Conservation (phyloP, 2,888 invertebrate genomes). For the Sphaeridia pumilis region DNA sequence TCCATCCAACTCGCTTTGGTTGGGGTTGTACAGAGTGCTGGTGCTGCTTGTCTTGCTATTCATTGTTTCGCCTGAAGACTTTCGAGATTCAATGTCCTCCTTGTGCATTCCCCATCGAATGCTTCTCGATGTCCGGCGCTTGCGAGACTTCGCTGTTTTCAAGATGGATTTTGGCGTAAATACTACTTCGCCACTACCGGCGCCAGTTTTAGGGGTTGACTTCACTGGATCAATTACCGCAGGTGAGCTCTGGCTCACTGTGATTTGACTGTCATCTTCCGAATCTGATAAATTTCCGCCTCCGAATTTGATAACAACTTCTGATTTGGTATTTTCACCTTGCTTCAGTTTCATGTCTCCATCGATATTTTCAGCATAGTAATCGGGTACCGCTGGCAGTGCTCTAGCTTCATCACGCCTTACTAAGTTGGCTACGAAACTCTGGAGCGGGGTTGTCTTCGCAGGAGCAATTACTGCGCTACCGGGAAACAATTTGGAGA, state of each 20-base stretch:
- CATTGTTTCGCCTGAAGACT: not conserved
- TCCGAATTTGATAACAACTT: not conserved
- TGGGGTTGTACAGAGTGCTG: constrained; percentile 3
- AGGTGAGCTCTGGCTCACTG: not conserved
- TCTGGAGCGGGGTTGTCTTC: constrained; percentile 6
- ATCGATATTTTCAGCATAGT: constrained; percentile 1
- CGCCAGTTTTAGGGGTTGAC: not conserved
- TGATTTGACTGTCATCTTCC: constrained; percentile 3
- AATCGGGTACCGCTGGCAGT: constrained; percentile 2
- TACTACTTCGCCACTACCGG: not conserved
- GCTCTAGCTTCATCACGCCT: constrained; percentile 4
- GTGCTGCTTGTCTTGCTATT: not conserved
- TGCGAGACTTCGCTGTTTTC: not conserved
- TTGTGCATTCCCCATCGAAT: constrained; percentile 1
- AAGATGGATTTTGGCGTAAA: not conserved
- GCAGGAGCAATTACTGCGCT: constrained; percentile 2
- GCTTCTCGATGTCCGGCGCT: not conserved
- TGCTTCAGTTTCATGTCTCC: not conserved
- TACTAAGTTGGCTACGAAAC: constrained; percentile 3
- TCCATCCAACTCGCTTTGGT: constrained; percentile 12
- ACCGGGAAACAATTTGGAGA: not conserved
- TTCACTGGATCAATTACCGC: not conserved
- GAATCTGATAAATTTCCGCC: constrained; percentile 14
- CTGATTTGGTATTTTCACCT: not conserved
- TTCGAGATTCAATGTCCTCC: not conserved